Percentiles rank a stretch among this genome's conserved stretches.
These are phyloP conservation scores for Charadrius vociferus DNA, from an alignment of 2,113 vertebrate species.

Conservation along the genomic window DNA sequence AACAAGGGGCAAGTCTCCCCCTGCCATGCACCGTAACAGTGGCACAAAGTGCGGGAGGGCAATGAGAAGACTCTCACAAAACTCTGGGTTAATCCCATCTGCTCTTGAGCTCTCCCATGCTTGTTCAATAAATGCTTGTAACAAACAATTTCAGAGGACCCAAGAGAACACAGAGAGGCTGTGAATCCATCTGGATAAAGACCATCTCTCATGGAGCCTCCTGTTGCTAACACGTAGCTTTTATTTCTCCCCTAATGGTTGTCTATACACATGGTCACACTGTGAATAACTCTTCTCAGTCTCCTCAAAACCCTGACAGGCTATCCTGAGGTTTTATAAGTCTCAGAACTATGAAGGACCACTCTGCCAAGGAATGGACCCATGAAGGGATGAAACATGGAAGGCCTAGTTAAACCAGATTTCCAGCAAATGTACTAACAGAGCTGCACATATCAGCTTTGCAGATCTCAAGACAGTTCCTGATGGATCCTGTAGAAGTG, in stretches of 20 bases:
- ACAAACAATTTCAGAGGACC: neutral
- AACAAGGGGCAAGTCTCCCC: neutral
- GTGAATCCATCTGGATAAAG: neutral
- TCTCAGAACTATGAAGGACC: neutral
- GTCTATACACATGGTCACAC: neutral
- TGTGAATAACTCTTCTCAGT: neutral
- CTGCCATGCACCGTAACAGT: fast-evolving
- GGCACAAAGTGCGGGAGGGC: neutral
- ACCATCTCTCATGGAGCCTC: neutral
- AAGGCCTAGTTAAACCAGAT: neutral
- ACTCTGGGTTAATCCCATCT: neutral
- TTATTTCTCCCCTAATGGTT: neutral
- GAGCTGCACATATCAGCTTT: neutral
- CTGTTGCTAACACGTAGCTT: fast-evolving
- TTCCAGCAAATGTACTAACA: neutral
- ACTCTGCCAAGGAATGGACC: neutral
- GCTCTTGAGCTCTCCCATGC: neutral
- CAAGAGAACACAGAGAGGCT: neutral
- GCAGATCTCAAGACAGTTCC: neutral
- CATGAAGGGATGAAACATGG: neutral
- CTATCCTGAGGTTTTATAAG: neutral
- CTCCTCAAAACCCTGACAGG: neutral
- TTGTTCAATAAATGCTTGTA: neutral
- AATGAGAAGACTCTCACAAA: neutral
- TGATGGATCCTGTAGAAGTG: neutral